Evolutionary conservation across 2,888 invertebrate genomes (phyloP).

Genomic region (Drosophila rellima): DNA sequence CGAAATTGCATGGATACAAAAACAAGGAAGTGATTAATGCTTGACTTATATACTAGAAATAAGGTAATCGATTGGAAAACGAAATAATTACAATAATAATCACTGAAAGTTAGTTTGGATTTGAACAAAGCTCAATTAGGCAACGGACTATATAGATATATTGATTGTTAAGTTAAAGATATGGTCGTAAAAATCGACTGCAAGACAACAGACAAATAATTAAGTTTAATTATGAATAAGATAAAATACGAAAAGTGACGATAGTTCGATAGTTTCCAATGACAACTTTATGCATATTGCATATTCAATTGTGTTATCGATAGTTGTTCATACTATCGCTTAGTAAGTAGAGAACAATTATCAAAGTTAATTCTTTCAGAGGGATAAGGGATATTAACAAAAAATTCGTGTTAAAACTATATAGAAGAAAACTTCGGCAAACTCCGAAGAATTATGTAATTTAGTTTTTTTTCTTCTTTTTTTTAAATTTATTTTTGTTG

Average conservation of each 20-base stretch:
- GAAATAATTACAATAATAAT: neutral
- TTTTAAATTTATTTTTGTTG: slow-evolving; percentile 5
- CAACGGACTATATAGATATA: neutral
- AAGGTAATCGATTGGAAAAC: neutral
- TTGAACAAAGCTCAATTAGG: neutral
- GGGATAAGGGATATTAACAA: neutral
- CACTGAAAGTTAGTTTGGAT: neutral
- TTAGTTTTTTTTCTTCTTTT: neutral
- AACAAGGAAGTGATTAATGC: neutral
- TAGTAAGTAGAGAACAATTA: neutral
- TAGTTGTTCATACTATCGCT: no score
- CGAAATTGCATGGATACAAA: neutral
- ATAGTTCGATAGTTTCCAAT: no score
- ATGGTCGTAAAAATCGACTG: neutral
- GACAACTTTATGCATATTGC: no score
- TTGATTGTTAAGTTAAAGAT: neutral
- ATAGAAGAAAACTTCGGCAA: slow-evolving; percentile 22
- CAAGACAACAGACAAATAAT: no score
- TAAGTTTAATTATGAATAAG: no score
- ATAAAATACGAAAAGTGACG: no score
- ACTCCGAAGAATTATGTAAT: slow-evolving; percentile 25
- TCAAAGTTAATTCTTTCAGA: neutral
- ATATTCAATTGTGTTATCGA: no score
- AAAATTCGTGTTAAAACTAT: neutral
- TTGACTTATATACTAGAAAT: neutral